These are phyloP conservation scores for Leiothrix lutea DNA, from an alignment of 2,113 vertebrate species.

Conservation along the genomic window DNA sequence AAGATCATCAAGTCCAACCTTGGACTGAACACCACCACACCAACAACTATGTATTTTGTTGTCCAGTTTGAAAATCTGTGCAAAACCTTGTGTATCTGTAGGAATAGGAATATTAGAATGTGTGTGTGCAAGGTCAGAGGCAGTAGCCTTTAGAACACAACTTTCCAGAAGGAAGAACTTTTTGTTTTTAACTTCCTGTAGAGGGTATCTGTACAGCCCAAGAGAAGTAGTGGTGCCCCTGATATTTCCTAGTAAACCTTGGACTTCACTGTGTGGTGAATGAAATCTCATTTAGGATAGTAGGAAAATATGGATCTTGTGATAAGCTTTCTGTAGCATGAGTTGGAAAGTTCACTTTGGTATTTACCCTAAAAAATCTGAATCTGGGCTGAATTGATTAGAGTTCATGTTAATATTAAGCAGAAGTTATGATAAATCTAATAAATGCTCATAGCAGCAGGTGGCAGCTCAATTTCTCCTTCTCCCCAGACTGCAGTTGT, in stretches of 20 bases:
- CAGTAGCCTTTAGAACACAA: neutral
- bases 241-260: neutral
- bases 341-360: neutral
- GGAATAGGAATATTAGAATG: neutral
- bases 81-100: neutral
- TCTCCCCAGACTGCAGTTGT: neutral
- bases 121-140: neutral
- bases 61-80: neutral
- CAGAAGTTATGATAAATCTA: neutral
- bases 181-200: neutral
- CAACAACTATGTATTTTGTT: neutral
- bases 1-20: neutral
- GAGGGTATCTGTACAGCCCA: neutral
- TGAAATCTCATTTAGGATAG: neutral
- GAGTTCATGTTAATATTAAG: neutral
- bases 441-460: neutral
- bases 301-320: neutral
- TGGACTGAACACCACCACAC: fast-evolving
- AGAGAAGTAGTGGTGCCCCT: neutral
- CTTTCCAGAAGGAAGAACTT: neutral
- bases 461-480: neutral
- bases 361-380: neutral
- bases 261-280: neutral
- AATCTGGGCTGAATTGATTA: neutral
- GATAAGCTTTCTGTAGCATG: neutral